Evolutionary conservation across 2,888 invertebrate species (phyloP), one percentile per base, ranked within the genome.

Genomic region (Xestia rhomboidea): DNA sequence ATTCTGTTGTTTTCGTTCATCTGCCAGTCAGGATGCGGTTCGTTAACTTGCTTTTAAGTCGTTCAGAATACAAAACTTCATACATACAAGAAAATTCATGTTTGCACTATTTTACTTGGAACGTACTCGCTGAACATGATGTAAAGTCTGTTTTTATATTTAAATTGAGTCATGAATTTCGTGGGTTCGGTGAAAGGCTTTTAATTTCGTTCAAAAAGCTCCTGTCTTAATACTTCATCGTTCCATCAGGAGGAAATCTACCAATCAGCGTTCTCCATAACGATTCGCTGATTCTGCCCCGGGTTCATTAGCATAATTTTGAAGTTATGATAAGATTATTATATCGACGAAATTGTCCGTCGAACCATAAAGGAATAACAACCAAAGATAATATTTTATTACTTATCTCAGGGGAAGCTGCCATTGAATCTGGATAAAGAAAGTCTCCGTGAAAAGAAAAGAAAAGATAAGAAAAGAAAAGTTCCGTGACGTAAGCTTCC

Each of bases 251-350:
- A 78, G 54, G 69, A 68, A 83, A 71, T 79, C 76, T 70, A 70
- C 73, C 74, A 86, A 83, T 87, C 81, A 79, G 81, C 81, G 71
- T 81, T 83, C 67, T 77, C 72, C 74, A 63, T 69, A 71, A 79
- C 86, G 77, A 80, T 70, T 79, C 83, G 70, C 75, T 83, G 85
- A 83, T 77, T 87, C 66, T 75, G 67, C 75, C 34, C 66, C 72
- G 69, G 73, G 57, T 80, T 85, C 80, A 87, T 86, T 87, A 83
- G 69, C 87, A 87, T 87, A 86, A 87, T 87, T 87, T 87, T 84
- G 77, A 81, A 87, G 78, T 83, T 86, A 77, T 78, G 86, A 77
- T 81, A 88, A 83, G 80, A 87, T 86, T 80, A 77, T 76, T 68
- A 81, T 84, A 88, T 81, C 73, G 76, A 77, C 54, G 72, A 79